Evolutionary conservation across 1,140 invertebrate species (phyloP), one percentile per base, ranked within the genome.

Genomic region (Saccostrea cuccullata): DNA sequence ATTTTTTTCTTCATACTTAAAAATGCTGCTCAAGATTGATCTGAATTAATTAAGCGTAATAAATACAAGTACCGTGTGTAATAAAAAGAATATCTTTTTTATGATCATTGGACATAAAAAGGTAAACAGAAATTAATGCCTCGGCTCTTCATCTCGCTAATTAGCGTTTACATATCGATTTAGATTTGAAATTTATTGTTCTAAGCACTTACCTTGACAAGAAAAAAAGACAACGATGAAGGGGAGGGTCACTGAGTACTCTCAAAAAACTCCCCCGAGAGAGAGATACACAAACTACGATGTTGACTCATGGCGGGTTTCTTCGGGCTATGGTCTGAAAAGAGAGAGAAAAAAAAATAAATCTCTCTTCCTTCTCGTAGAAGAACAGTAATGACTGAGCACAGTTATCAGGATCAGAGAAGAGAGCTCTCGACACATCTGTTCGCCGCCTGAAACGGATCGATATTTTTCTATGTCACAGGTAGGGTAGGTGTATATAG

Each of bases 181-280:
- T 77, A 77, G 70, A 77, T 77, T 36, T 77, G 70, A 77, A 77
- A 77, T 30, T 77, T 15, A 77, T 77, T 36, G 70, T 77, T 77
- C 26, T 30, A 77, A 77, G 23, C 70, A 77, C 70, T 77, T 77
- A 77, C 70, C 70, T 77, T 77, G 70, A 77, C 12, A 36, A 17
- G 26, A 36, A 77, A 13, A n/a, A 77, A 30, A 77, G 12, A 12
- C 26, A 30, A 30, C 26, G 30, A 9, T 26, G 70, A 26, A 77
- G 26, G 12, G 26, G 30, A 36, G 23, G 26, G 13, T 26, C 23
- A 77, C 23, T 1, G 13, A 23, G 70, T 77, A 9, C 47, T 26
- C 30, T 77, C 26, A 15, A 17, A 36, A 30, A 30, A 9, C 70
- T 77, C 26, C 47, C 3, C 30, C 11, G 70, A 64, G 23, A 67